A percentile compares a stretch with the other conserved stretches of the same genome.
These are phyloP conservation scores for Nemotelus pantherinus DNA, from an alignment of 2,888 invertebrate species.

Conservation along the genomic window DNA sequence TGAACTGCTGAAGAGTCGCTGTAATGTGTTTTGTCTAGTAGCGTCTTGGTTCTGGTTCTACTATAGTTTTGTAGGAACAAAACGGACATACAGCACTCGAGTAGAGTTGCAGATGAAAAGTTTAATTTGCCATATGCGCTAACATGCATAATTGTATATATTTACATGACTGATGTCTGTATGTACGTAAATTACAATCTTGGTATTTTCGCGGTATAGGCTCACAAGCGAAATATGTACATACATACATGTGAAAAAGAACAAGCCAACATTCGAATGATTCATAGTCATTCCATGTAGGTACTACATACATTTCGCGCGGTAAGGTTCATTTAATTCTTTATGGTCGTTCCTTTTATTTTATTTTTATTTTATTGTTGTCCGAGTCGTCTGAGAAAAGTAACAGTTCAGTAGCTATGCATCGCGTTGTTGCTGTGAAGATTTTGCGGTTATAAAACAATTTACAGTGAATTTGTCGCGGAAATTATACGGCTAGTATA, in stretches of 20 bases:
- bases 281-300: no score
- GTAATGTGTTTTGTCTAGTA: background rate
- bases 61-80: no score
- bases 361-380: constrained; percentile 24
- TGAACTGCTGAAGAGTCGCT: background rate
- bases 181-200: background rate
- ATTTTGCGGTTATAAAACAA: constrained; percentile 1
- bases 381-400: constrained; percentile 3
- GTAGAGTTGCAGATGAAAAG: no score
- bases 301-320: no score
- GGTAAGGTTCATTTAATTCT: constrained; percentile 40
- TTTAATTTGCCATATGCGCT: no score
- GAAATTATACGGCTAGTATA: background rate
- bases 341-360: constrained; percentile 20
- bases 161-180: no score
- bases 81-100: no score
- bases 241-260: no score
- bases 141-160: no score
- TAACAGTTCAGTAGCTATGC: constrained; percentile 35
- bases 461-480: background rate
- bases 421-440: background rate
- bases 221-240: background rate
- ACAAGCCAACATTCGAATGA: no score
- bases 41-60: background rate
- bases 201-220: background rate